Conservation (phyloP, 1,140 invertebrate species). For the Araneus ventricosus region DNA sequence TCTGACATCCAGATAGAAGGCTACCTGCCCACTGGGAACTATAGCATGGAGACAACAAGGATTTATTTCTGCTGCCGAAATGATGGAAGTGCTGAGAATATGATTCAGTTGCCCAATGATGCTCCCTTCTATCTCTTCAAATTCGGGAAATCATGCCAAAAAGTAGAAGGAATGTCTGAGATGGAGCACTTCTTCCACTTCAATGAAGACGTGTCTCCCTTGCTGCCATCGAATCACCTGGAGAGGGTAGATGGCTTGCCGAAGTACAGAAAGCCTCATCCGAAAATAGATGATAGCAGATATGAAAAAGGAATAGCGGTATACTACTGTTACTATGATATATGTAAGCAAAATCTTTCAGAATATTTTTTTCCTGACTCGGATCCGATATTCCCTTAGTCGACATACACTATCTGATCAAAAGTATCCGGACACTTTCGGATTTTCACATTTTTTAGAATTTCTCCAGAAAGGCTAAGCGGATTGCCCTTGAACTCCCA, state of each 20-base stretch:
- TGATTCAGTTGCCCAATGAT: conserved; percentile 77
- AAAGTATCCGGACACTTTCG: too few relatives aligned
- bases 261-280: conserved; percentile 76
- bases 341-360: conserved; percentile 72
- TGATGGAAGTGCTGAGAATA: conserved; percentile 76
- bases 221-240: background rate
- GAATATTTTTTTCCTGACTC: too few relatives aligned
- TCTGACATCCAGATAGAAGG: conserved; percentile 29
- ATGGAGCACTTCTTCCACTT: conserved; percentile 78
- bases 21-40: conserved; percentile 76
- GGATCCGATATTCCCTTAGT: too few relatives aligned
- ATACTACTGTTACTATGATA: conserved; percentile 78
- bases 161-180: conserved; percentile 78
- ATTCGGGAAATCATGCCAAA: conserved; percentile 77
- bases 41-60: conserved; percentile 76
- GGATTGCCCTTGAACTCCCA: too few relatives aligned
- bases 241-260: conserved; percentile 10
- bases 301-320: conserved; percentile 77
- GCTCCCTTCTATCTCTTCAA: conserved; percentile 78
- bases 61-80: conserved; percentile 78
- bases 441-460: too few relatives aligned
- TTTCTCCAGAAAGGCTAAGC: too few relatives aligned
- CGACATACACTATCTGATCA: too few relatives aligned
- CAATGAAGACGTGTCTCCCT: conserved; percentile 76
- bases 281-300: conserved; percentile 75